Conservation (phyloP, 2,113 vertebrate species). For the Micronycteris hirsuta region DNA sequence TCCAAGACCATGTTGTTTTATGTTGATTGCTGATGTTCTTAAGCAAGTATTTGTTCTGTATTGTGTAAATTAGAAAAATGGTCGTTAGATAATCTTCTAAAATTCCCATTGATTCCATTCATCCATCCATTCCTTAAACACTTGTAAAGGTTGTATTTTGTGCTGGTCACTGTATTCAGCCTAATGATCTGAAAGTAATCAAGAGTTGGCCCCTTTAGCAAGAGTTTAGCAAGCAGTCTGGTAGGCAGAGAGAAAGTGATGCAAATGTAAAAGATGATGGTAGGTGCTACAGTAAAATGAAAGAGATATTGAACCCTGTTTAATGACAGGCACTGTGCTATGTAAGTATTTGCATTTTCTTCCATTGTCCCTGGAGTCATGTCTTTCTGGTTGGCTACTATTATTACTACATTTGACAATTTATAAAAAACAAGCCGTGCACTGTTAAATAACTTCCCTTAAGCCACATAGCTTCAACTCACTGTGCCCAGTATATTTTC, state of each 20-base stretch:
- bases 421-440: neutral
- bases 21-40: neutral
- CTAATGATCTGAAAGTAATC: neutral
- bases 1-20: neutral
- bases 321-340: neutral
- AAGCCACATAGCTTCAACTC: neutral
- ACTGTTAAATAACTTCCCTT: neutral
- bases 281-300: neutral
- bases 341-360: neutral
- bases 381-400: neutral
- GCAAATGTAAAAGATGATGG: neutral
- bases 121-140: neutral
- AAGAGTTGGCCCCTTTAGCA: neutral
- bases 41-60: neutral
- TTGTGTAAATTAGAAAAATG: neutral
- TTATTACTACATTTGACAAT: neutral
- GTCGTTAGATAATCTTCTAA: neutral
- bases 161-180: neutral
- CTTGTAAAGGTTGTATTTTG: neutral
- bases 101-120: neutral
- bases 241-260: neutral
- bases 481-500: neutral
- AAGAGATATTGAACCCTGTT: neutral
- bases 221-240: neutral
- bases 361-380: neutral